These are phyloP conservation scores for Sphaeridia pumilis DNA, from an alignment of 2,888 invertebrate species.

Conservation along the genomic window DNA sequence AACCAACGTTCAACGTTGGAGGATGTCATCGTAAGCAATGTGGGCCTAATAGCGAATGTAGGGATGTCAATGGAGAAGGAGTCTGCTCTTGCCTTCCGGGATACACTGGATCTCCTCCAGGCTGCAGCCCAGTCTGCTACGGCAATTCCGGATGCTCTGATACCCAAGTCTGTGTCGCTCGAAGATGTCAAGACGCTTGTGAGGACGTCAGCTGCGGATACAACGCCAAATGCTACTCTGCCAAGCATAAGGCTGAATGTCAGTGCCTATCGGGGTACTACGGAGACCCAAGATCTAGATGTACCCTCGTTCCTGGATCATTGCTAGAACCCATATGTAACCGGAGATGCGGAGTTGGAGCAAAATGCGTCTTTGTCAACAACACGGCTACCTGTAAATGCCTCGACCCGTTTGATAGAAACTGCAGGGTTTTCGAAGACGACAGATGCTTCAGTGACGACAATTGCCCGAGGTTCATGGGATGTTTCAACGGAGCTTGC, in stretches of 20 bases:
- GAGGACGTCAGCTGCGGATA: constrained; percentile 57
- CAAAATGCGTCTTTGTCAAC: constrained; percentile 5
- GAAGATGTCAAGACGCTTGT: constrained; percentile 52
- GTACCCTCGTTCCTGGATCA: constrained; percentile 41
- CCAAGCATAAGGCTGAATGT: constrained; percentile 63
- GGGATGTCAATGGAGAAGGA: constrained; percentile 50
- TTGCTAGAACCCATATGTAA: constrained; percentile 8
- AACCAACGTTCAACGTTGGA: background rate
- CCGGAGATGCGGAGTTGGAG: constrained; percentile 4
- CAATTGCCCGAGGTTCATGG: constrained; percentile 5
- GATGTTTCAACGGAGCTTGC: constrained; percentile 11
- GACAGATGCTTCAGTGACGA: constrained; percentile 9
- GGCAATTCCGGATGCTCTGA: constrained; percentile 35
- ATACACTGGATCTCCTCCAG: constrained; percentile 71
- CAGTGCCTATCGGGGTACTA: constrained; percentile 62
- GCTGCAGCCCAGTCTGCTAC: constrained; percentile 61
- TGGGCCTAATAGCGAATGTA: constrained; percentile 54
- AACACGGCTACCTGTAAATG: constrained; percentile 8
- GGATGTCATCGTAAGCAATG: constrained; percentile 38
- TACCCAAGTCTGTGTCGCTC: constrained; percentile 38
- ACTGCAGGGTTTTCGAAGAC: background rate
- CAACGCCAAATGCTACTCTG: constrained; percentile 63
- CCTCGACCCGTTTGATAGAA: constrained; percentile 7
- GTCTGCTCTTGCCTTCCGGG: constrained; percentile 66
- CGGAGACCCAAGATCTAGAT: constrained; percentile 62